These are phyloP conservation scores for Sebastiscus albofasciatus DNA, from an alignment of 2,797 vertebrate genomes.

Conservation along the genomic window DNA sequence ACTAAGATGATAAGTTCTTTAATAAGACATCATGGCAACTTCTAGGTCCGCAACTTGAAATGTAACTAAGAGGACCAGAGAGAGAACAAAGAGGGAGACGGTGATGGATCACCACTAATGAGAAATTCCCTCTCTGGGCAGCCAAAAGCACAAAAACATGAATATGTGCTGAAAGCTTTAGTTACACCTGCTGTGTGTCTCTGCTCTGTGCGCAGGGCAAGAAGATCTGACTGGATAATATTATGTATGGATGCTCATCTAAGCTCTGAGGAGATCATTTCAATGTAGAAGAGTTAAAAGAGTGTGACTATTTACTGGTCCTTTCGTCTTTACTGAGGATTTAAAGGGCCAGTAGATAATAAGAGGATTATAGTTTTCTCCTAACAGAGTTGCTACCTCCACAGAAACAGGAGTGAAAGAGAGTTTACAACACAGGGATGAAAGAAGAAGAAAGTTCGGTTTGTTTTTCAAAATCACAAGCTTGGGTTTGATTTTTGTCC, in stretches of 20 bases:
- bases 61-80: slow-evolving; percentile 20
- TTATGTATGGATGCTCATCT: not conserved
- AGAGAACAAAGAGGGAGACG: slow-evolving; percentile 36
- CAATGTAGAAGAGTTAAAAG: not conserved
- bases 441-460: not conserved
- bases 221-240: not conserved
- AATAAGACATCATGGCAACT: slow-evolving; percentile 14
- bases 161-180: slow-evolving; percentile 60
- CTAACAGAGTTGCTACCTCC: not conserved
- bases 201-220: not conserved
- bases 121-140: slow-evolving; percentile 29
- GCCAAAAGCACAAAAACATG: slow-evolving; percentile 51
- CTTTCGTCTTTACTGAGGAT: not conserved
- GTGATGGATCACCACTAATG: slow-evolving; percentile 57
- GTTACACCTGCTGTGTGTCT: slow-evolving; percentile 56
- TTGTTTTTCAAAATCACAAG: not conserved
- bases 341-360: not conserved
- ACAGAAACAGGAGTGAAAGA: not conserved
- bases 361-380: not conserved
- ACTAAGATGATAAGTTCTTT: slow-evolving; percentile 2
- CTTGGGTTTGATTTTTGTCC: not conserved
- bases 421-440: not conserved
- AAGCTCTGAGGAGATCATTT: not conserved
- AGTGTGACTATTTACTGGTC: not conserved
- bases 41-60: slow-evolving; percentile 25